These are phyloP conservation scores for Eretmocerus hayati DNA, from an alignment of 2,888 invertebrate genomes.

Conservation along the genomic window DNA sequence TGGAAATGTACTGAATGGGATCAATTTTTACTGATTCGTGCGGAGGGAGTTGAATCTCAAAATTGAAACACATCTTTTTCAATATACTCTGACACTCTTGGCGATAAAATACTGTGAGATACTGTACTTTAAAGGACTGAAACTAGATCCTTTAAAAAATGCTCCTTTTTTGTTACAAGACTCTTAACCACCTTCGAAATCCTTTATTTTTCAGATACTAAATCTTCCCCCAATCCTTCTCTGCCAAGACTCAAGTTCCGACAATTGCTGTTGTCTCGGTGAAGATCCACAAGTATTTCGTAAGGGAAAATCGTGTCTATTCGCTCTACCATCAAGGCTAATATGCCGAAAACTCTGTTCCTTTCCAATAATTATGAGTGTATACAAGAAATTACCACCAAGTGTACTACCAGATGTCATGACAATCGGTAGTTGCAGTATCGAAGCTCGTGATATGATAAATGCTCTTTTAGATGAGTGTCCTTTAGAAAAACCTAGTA, in stretches of 20 bases:
- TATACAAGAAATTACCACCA: slow-evolving; percentile 57
- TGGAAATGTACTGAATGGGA: too few relatives aligned
- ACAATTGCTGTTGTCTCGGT: slow-evolving; percentile 43
- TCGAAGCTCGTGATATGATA: slow-evolving; percentile 57
- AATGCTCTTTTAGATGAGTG: slow-evolving; percentile 50
- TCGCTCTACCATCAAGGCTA: slow-evolving; percentile 54
- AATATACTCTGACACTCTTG: too few relatives aligned
- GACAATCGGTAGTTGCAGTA: slow-evolving; percentile 53
- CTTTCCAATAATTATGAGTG: slow-evolving; percentile 54
- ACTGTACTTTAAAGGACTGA: too few relatives aligned
- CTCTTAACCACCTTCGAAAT: too few relatives aligned
- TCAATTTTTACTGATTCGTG: too few relatives aligned
- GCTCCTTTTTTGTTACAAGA: too few relatives aligned
- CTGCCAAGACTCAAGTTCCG: slow-evolving; percentile 52
- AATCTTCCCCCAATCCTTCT: slow-evolving; percentile 56
- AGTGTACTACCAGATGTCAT: slow-evolving; percentile 60
- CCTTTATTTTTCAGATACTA: too few relatives aligned
- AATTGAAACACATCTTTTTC: too few relatives aligned
- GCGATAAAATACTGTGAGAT: too few relatives aligned
- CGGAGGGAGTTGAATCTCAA: too few relatives aligned
- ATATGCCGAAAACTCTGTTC: slow-evolving; percentile 50
- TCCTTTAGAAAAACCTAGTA: slow-evolving; percentile 50
- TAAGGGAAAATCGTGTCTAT: slow-evolving; percentile 63
- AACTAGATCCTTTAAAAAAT: too few relatives aligned
- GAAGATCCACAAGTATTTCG: slow-evolving; percentile 51